Conservation (phyloP, 2,888 invertebrate genomes). For the Diplazon laetatorius region DNA sequence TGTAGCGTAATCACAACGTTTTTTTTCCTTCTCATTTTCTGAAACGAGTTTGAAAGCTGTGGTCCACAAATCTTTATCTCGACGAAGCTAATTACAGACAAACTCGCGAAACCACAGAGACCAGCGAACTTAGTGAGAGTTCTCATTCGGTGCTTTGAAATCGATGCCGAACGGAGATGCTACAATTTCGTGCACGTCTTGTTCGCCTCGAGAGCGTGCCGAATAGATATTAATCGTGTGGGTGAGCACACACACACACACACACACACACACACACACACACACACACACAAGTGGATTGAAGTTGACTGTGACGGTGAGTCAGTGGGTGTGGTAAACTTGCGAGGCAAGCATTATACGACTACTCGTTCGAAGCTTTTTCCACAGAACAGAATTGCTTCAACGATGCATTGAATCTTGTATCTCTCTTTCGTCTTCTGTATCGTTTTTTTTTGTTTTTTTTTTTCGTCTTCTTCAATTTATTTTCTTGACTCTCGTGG, state of each 20-base stretch:
- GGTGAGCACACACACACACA: no score
- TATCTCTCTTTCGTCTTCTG: conserved; percentile 18
- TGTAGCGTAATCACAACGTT: background rate
- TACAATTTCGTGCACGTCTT: conserved; percentile 51
- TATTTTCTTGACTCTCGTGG: conserved; percentile 5
- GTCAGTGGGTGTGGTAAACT: conserved; percentile 27
- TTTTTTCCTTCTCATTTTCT: background rate
- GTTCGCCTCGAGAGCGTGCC: conserved; percentile 42
- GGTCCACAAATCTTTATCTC: background rate
- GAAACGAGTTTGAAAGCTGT: background rate
- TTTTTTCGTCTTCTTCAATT: conserved; percentile 14
- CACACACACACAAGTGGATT: background rate
- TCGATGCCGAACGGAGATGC: background rate
- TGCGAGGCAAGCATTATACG: conserved; percentile 18
- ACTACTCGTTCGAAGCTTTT: conserved; percentile 47
- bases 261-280: no score
- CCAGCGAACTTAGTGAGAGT: background rate
- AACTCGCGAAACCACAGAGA: background rate
- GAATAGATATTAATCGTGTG: conserved; percentile 61
- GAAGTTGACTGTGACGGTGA: conserved; percentile 36
- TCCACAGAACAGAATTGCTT: conserved; percentile 73
- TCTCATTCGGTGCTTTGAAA: conserved; percentile 2
- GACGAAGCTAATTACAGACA: conserved; percentile 11
- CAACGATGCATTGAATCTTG: conserved; percentile 71
- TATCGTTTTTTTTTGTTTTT: conserved; percentile 37